Percentiles rank a stretch among this genome's conserved stretches.
phyloP scores from a whole-genome alignment of 2,888 invertebrate species.

The Stomorhina lunata region DNA sequence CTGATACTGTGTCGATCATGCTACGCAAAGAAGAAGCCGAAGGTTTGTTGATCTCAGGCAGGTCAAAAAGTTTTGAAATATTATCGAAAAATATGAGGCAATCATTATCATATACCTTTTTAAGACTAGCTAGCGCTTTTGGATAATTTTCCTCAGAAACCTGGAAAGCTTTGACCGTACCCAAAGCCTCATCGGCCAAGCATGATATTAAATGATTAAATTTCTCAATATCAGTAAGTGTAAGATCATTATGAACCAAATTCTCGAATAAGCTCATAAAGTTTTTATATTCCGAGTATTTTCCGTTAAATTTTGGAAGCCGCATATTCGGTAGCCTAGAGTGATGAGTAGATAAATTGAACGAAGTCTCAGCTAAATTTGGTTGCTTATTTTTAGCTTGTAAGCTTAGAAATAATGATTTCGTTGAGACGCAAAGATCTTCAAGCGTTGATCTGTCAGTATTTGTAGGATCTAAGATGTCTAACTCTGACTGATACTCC shows the following conservation, averaged over 20 bases:
- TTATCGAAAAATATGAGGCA: slow-evolving; percentile 61
- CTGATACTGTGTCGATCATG: slow-evolving; percentile 56
- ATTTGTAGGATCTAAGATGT: not conserved
- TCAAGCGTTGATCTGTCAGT: not conserved
- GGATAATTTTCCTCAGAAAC: slow-evolving; percentile 51
- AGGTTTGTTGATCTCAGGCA: slow-evolving; percentile 45
- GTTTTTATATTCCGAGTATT: slow-evolving; percentile 10
- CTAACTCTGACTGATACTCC: not conserved
- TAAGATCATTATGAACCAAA: slow-evolving; percentile 16
- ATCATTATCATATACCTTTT: slow-evolving; percentile 50
- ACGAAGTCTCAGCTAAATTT: not conserved
- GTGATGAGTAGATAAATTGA: not conserved
- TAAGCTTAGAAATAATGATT: not conserved
- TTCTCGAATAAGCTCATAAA: slow-evolving; percentile 24
- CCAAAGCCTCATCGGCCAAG: slow-evolving; percentile 48
- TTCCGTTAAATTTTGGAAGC: not conserved
- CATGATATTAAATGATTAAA: too few species aligned
- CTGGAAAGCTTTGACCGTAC: slow-evolving; percentile 47
- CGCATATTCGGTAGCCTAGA: not conserved
- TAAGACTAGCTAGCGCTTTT: slow-evolving; percentile 45
- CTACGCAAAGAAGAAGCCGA: slow-evolving; percentile 50
- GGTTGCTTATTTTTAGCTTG: not conserved
- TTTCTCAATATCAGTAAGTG: slow-evolving; percentile 32
- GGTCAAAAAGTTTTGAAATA: slow-evolving; percentile 54
- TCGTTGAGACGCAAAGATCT: not conserved